phyloP scores from a whole-genome alignment of 1,140 invertebrate genomes.

The Megalopta genalis region DNA sequence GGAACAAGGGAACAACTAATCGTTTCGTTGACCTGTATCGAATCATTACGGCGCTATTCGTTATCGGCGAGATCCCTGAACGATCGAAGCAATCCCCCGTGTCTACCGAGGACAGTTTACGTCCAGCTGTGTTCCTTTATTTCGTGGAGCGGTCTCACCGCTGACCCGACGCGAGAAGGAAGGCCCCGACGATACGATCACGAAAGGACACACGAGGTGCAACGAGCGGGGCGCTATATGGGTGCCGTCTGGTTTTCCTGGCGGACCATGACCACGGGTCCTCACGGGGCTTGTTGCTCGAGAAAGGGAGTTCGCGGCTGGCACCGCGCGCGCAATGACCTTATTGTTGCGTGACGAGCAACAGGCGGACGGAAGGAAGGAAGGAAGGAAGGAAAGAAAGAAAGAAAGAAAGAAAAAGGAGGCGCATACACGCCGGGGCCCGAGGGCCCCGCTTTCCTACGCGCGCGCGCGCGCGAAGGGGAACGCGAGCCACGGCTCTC shows the following conservation, averaged over 20 bases:
- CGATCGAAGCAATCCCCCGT: neutral
- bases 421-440: slow-evolving; percentile 37
- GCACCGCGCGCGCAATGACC: slow-evolving; percentile 52
- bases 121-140: neutral
- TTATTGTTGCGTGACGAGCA: slow-evolving; percentile 68
- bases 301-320: slow-evolving; percentile 34
- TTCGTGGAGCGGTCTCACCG: neutral
- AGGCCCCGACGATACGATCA: slow-evolving; percentile 6
- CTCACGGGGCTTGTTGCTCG: neutral
- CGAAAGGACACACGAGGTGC: neutral
- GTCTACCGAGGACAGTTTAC: neutral
- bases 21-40: slow-evolving; percentile 13
- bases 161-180: neutral
- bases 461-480: slow-evolving; percentile 31
- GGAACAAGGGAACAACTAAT: neutral
- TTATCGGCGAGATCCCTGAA: neutral
- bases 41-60: neutral
- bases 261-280: slow-evolving; percentile 35
- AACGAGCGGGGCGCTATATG: neutral
- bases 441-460: slow-evolving; percentile 50
- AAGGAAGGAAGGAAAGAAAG: slow-evolving; percentile 62
- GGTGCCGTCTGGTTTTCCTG: slow-evolving; percentile 22
- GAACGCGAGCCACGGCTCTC: neutral
- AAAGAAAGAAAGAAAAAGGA: slow-evolving; percentile 52
- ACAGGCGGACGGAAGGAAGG: slow-evolving; percentile 66